Evolutionary conservation across 2,888 invertebrate species (phyloP).

Genomic region (Drosophila kanekoi): DNA sequence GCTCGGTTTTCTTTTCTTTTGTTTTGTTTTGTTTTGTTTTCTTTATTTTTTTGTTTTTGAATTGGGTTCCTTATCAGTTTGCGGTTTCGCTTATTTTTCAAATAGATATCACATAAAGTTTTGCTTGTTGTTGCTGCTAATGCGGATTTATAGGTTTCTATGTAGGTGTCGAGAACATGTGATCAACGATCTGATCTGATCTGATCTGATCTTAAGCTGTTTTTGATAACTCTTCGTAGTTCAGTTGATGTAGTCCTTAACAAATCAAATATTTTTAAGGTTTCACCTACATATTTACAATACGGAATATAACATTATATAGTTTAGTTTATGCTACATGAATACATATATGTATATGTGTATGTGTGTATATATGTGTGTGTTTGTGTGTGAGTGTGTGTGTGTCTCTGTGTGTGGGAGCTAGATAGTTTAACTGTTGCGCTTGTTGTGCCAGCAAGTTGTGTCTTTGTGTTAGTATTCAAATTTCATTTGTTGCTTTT

Average conservation of each 20-base stretch:
- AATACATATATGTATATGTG: slow-evolving; percentile 29
- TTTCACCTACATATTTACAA: slow-evolving; percentile 33
- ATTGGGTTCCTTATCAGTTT: slow-evolving; percentile 32
- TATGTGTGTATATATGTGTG: slow-evolving; percentile 12
- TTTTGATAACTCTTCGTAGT: slow-evolving; percentile 26
- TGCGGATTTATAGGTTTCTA: slow-evolving; percentile 54
- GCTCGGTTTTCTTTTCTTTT: not conserved
- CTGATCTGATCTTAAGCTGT: slow-evolving; percentile 19
- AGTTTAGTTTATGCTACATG: slow-evolving; percentile 36
- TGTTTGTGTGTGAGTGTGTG: slow-evolving; percentile 12
- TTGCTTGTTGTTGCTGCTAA: slow-evolving; percentile 59
- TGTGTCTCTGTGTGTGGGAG: slow-evolving; percentile 15
- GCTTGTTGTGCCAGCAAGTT: slow-evolving; percentile 16
- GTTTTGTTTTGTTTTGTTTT: slow-evolving; percentile 12
- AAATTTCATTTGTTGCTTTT: slow-evolving; percentile 45
- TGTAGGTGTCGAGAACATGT: slow-evolving; percentile 25
- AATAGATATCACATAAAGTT: slow-evolving; percentile 73
- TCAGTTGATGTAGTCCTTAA: slow-evolving; percentile 41
- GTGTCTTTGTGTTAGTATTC: slow-evolving; percentile 34
- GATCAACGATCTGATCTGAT: slow-evolving; percentile 1
- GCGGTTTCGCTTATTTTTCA: slow-evolving; percentile 71
- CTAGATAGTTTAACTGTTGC: slow-evolving; percentile 36
- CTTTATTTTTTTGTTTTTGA: slow-evolving; percentile 27
- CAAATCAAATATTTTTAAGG: slow-evolving; percentile 22
- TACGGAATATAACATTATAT: slow-evolving; percentile 19